Evolutionary conservation across 2,797 vertebrate species (phyloP), one percentile per base, ranked within the genome.

Genomic region (Melanogrammus aeglefinus): DNA sequence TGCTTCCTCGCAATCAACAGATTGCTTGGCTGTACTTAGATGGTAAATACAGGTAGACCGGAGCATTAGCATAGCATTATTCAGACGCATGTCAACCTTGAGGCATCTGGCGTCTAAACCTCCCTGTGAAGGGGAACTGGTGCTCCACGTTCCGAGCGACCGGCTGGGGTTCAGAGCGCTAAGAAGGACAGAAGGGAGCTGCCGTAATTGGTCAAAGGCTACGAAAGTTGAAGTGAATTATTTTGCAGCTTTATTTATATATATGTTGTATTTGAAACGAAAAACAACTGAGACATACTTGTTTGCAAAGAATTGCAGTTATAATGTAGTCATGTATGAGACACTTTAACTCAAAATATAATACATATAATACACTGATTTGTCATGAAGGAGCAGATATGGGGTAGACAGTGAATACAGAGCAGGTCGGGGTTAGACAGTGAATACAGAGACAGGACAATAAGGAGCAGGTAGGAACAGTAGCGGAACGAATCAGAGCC

Each of bases 1-100:
- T 89, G 91, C 91, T 93, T 91, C 90, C 91, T 91, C 83, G 85
- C 88, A 92, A 94, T 94, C 93, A 92, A 90, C 89, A 91, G 89
- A 92, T 92, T 88, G 91, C 91, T 91, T 87, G 57, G 82, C 85
- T 88, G 91, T 93, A 93, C 94, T 94, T 91, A 92, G 89, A 90
- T 24, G 90, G 92, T 94, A 94, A 94, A 94, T 91, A 92, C 91
- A 93, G 93, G 92, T 92, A 91, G 92, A 91, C 90, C 84, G 72
- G 78, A 88, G 92, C 92, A 93, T 95, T 94, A 94, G 91, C 92
- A 92, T 93, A 90, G 89, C 92, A 94, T 94, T 93, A 93, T 93
- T 94, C 91, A 92, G 91, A 90, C 86, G 90, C 90, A 89, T 92
- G 91, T 94, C 91, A 94, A 89, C 85, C 89, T 91, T 85, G 41